Base-by-base conservation (phyloP, 2,113 vertebrate genomes). In the Python bivittatus region DNA sequence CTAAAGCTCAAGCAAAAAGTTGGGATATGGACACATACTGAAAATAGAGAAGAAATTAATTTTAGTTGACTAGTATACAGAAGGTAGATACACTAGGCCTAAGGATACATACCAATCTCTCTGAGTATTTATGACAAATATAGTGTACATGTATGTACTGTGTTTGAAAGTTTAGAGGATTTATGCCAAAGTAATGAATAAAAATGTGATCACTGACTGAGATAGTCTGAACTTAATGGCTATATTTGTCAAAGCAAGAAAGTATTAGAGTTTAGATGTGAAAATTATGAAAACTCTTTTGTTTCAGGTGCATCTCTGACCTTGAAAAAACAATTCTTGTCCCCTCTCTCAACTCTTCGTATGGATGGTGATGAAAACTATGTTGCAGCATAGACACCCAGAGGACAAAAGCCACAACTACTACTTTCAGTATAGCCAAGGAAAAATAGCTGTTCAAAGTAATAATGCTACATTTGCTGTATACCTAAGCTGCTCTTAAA, bases 341-440 rank as follows among this genome's bases (percentile, higher is more conserved):
- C 0, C 56, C 61, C 53, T 84, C 42, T 58, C 54, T 60, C 93
- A 79, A 54, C 83, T 92, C 52, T 42, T 79, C 20, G 79, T 0
- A 33, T 48, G 11, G 88, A 89, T 4, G n/a, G 86, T 86, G 7
- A 91, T 92, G 86, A 72, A 12, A 92, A 2, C 0, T 0, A 44
- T 52, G 85, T 42, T 88, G 92, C 90, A 95, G 93, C 88, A 56
- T 0, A 72, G 89, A 90, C 95, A 94, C 90, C 88, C 94, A 93
- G 94, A 95, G 93, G 84, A 95, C 91, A 89, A 17, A 88, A 52
- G 13, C 84, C 95, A 91, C 88, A 83, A 22, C 60, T 94, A 64
- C 93, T 87, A 3, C 60, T 17, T 0, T 33, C 33, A 57, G 17
- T 84, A 4, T 44, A 38, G 22, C 44, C 5, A 0, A 91, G 89